Evolutionary conservation across 2,113 vertebrate genomes (phyloP).

Genomic region (Platichthys flesus): DNA sequence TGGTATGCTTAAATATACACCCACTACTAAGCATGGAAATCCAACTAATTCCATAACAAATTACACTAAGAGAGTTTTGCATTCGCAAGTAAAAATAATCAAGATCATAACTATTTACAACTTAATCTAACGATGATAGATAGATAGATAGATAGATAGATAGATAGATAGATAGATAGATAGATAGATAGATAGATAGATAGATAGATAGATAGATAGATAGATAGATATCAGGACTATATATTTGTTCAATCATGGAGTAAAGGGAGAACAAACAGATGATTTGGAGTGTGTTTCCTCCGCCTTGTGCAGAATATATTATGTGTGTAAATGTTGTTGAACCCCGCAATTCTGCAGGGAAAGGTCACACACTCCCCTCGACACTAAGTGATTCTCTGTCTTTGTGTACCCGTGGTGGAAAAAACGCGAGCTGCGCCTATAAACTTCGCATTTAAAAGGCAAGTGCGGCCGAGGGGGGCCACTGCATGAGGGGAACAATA

Average conservation of each 20-base stretch:
- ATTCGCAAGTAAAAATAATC: neutral
- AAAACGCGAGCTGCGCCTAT: slow-evolving; percentile 84
- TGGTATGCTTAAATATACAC: neutral
- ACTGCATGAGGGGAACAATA: slow-evolving; percentile 83
- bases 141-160: slow-evolving; percentile 24
- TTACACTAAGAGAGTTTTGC: neutral
- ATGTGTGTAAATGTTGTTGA: slow-evolving; percentile 88
- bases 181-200: slow-evolving; percentile 37
- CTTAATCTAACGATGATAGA: slow-evolving; percentile 24
- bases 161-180: slow-evolving; percentile 33
- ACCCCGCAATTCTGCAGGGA: slow-evolving; percentile 81
- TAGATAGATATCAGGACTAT: slow-evolving; percentile 31
- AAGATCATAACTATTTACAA: neutral
- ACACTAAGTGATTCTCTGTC: slow-evolving; percentile 84
- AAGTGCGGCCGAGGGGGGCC: slow-evolving; percentile 82
- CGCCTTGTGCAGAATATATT: slow-evolving; percentile 86
- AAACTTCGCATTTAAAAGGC: slow-evolving; percentile 88
- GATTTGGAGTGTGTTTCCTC: slow-evolving; percentile 81
- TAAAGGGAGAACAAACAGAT: slow-evolving; percentile 52
- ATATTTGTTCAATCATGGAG: slow-evolving; percentile 23
- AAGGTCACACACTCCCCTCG: slow-evolving; percentile 89
- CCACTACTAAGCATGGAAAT: neutral
- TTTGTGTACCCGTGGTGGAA: slow-evolving; percentile 81
- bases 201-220: slow-evolving; percentile 39
- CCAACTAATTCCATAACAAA: neutral